Evolutionary conservation across 2,888 invertebrate genomes (phyloP), one percentile per base, ranked within the genome.

Genomic region (Trichogramma evanescens): DNA sequence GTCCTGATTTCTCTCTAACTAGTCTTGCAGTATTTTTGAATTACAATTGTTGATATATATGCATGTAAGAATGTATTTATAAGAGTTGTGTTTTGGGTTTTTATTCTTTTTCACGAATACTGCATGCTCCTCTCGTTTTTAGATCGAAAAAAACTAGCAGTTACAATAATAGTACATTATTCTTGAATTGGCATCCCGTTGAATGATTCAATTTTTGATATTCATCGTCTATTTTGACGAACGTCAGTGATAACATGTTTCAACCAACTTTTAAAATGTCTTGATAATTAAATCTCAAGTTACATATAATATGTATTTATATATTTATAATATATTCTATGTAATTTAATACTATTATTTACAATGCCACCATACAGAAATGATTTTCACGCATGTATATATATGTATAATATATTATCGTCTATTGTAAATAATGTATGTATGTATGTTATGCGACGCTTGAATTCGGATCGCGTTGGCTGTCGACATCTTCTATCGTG

Each of bases 261-360:
- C 58, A 61, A 54, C 54, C 46, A 26, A 26, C 26, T 26, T 61
- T 58, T 61, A 48, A 53, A 55, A 41, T 54, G 10, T 50, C 52
- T 49, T 9, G 8, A 45, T 45, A 45, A 9, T 8, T 45, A 45
- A 9, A n/a, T 45, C 8, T 42, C 9, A 10, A 45, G 50, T 44
- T 54, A 54, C 56, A 54, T 59, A 63, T 65, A 52, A 48, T 43
- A 38, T 55, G 8, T 58, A 52, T 57, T 41, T 59, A 49, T 61
- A 46, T 56, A 58, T 55, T 13, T 54, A 48, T 43, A 5, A 67
- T 67, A 65, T 71, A 70, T 66, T 62, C 69, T 69, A 70, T 66
- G 60, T 55, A 26, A 65, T 68, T 73, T 70, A 72, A 66, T 68
- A 67, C 72, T 75, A 75, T 74, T 77, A 76, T 75, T 69, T 76